Conservation (phyloP, 1,140 invertebrate genomes). For the Wiebesia pumilae region DNA sequence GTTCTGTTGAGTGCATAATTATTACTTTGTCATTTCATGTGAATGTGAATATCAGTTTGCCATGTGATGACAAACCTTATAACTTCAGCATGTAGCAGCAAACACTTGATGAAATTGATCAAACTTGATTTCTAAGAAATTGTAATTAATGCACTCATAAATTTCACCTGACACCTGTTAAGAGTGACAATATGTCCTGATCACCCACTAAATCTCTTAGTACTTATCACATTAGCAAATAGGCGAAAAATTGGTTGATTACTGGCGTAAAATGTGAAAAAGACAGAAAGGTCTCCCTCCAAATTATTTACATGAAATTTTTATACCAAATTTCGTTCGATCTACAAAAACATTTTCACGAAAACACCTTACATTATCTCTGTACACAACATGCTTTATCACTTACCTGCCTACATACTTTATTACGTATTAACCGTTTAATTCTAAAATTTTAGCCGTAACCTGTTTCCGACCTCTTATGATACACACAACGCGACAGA, state of each 20-base stretch:
- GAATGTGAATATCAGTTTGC: slow-evolving; percentile 3
- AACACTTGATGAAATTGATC: neutral
- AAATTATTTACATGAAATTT: slow-evolving; percentile 44
- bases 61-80: neutral
- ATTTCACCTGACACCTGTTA: neutral
- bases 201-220: neutral
- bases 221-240: slow-evolving; percentile 12
- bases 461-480: slow-evolving; percentile 33
- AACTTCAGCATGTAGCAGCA: slow-evolving; percentile 1
- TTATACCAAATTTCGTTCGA: neutral
- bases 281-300: slow-evolving; percentile 27
- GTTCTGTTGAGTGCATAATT: neutral
- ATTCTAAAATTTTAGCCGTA: slow-evolving; percentile 46
- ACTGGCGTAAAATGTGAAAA: slow-evolving; percentile 15
- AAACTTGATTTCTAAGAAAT: slow-evolving; percentile 22
- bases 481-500: slow-evolving; percentile 47
- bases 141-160: neutral
- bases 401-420: slow-evolving; percentile 30
- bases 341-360: neutral
- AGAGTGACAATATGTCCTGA: neutral
- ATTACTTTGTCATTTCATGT: neutral
- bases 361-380: neutral
- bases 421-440: slow-evolving; percentile 48
- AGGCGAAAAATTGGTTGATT: neutral
- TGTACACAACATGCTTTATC: slow-evolving; percentile 12